These are phyloP conservation scores for Rhopalosiphum nymphaeae DNA, from an alignment of 2,888 invertebrate genomes.

Conservation along the genomic window DNA sequence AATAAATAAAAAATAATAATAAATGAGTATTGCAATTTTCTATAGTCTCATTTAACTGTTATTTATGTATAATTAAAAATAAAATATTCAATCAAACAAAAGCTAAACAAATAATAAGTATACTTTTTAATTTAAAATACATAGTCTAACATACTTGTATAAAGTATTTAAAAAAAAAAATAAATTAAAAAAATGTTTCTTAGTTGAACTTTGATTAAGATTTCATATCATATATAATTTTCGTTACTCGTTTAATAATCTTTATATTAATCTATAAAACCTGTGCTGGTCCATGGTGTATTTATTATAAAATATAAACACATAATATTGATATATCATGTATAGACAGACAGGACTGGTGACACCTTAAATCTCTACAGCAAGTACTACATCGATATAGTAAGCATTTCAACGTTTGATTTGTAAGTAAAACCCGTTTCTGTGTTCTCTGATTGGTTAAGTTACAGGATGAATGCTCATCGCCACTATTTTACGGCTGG, in stretches of 20 bases:
- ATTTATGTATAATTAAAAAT: not conserved
- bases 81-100: not conserved
- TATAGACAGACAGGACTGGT: not conserved
- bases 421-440: constrained; percentile 50
- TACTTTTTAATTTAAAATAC: not conserved
- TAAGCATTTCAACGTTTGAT: constrained; percentile 46
- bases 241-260: not conserved
- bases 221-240: no score
- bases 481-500: constrained; percentile 15
- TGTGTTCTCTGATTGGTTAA: constrained; percentile 19
- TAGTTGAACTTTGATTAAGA: not conserved
- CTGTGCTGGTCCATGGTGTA: not conserved
- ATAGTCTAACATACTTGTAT: not conserved
- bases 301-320: not conserved
- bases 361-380: not conserved
- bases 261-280: not conserved
- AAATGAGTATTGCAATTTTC: not conserved
- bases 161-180: not conserved
- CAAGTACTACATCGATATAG: not conserved
- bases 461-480: not conserved
- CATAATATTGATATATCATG: not conserved
- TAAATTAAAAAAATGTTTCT: not conserved
- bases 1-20: not conserved
- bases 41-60: not conserved
- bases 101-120: not conserved